A percentile compares a stretch with the other conserved stretches of the same genome.
Conservation (phyloP, 2,888 invertebrate species). For the Leptopterna dolabrata region DNA sequence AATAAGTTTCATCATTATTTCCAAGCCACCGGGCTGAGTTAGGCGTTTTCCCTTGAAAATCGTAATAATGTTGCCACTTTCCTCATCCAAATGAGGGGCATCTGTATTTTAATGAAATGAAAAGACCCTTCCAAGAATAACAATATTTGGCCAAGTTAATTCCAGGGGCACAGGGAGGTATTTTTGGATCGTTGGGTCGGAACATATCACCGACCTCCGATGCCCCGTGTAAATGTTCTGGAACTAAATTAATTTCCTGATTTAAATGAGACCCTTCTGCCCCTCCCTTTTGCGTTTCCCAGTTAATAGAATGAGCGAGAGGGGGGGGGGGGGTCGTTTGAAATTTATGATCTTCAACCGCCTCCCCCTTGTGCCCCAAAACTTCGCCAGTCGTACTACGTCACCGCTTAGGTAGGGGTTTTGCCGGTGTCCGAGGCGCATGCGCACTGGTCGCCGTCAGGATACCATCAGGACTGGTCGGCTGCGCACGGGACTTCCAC, state of each 20-base stretch:
- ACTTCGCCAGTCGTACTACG: neutral
- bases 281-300: neutral
- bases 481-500: too few relatives aligned
- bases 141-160: slow-evolving; percentile 28
- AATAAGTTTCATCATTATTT: slow-evolving; percentile 51
- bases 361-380: neutral
- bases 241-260: slow-evolving; percentile 54
- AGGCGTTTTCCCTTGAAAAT: neutral
- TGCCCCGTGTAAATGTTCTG: slow-evolving; percentile 48
- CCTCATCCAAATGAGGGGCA: slow-evolving; percentile 30
- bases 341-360: slow-evolving; percentile 31
- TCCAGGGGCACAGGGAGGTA: slow-evolving; percentile 6
- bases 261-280: slow-evolving; percentile 43
- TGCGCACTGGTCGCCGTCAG: neutral
- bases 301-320: slow-evolving; percentile 43
- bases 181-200: slow-evolving; percentile 47
- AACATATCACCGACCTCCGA: slow-evolving; percentile 8
- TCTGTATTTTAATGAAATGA: slow-evolving; percentile 50
- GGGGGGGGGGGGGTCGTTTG: neutral
- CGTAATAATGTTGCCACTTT: slow-evolving; percentile 3
- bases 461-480: too few relatives aligned
- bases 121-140: slow-evolving; percentile 38
- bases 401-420: neutral
- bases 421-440: neutral
- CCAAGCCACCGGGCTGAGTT: slow-evolving; percentile 9